Base-by-base conservation (phyloP, 1,140 invertebrate species). In the Pissodes strobi region DNA sequence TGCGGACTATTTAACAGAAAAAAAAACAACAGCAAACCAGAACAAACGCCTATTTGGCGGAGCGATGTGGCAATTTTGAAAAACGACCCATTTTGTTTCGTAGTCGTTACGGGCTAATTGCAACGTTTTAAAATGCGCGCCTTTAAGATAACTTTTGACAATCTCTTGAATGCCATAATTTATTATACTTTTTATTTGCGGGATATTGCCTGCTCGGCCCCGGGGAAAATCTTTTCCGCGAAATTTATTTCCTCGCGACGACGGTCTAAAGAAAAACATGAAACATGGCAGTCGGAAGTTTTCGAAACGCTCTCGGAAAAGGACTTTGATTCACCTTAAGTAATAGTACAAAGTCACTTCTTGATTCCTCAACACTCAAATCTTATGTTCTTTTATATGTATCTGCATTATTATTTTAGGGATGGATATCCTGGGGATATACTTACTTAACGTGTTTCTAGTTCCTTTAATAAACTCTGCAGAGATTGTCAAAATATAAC, bases 21-120 rank as follows among this genome's bases (percentile, higher is more conserved):
- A 61, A 52, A 43, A 69, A 57, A 48, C 25, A 37, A 51, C n/a
- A n/a, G n/a, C n/a, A n/a, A n/a, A n/a, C n/a, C n/a, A 43, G 25
- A 59, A 53, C 21, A 52, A 41, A 56, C 15, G 55, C 58, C 55
- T 64, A 67, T 64, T 71, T 68, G 21, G 5, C 13, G 51, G 46
- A 49, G 59, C n/a, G n/a, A n/a, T n/a, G n/a, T n/a, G 73, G 71
- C 74, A 75, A 76, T 76, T 76, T 76, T 75, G 74, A 76, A 76
- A 76, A 76, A 76, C 74, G 74, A 75, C 72, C 74, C 74, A 75
- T 73, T 75, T 74, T 76, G 74, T 76, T 70, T 73, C 69, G 66
- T 49, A 46, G 68, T 71, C 72, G 73, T 76, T 75, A 76, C 66
- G 43, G 69, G 74, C 74, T 76, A 75, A 76, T 76, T 76, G 75